These are phyloP conservation scores for Artibeus lituratus DNA, from an alignment of 2,797 vertebrate species.

Conservation along the genomic window DNA sequence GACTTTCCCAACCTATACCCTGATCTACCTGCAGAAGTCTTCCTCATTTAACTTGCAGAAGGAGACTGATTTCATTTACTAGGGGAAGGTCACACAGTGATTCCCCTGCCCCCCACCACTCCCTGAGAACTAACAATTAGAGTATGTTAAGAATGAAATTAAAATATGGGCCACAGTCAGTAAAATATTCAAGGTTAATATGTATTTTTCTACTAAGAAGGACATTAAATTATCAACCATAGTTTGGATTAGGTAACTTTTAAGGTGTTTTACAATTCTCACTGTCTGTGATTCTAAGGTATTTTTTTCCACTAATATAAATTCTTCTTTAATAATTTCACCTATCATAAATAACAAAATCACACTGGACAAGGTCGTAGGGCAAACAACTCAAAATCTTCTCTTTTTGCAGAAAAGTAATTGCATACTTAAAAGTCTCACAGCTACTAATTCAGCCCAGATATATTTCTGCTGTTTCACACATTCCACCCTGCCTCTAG, in stretches of 20 bases:
- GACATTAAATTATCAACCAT: neutral
- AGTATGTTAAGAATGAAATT: neutral
- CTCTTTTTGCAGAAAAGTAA: conserved; percentile 11
- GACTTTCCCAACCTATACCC: neutral
- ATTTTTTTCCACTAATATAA: neutral
- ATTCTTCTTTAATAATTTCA: neutral
- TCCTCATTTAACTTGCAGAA: neutral
- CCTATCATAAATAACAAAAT: neutral
- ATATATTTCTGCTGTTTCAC: conserved; percentile 18
- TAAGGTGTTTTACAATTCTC: neutral
- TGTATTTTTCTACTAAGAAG: neutral
- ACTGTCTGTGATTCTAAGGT: neutral
- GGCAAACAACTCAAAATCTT: neutral
- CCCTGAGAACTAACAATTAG: neutral
- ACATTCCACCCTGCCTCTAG: neutral
- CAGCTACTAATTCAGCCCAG: neutral
- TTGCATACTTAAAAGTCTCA: neutral
- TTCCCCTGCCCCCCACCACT: neutral
- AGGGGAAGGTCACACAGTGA: neutral
- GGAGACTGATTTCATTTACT: neutral
- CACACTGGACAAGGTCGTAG: neutral
- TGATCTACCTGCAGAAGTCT: neutral
- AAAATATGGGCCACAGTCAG: neutral
- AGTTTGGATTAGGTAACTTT: neutral
- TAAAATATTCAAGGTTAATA: neutral